Percentiles rank a stretch among this genome's conserved stretches.
Conservation (phyloP, 2,888 invertebrate species). For the Caenorhabditis doughertyi region DNA sequence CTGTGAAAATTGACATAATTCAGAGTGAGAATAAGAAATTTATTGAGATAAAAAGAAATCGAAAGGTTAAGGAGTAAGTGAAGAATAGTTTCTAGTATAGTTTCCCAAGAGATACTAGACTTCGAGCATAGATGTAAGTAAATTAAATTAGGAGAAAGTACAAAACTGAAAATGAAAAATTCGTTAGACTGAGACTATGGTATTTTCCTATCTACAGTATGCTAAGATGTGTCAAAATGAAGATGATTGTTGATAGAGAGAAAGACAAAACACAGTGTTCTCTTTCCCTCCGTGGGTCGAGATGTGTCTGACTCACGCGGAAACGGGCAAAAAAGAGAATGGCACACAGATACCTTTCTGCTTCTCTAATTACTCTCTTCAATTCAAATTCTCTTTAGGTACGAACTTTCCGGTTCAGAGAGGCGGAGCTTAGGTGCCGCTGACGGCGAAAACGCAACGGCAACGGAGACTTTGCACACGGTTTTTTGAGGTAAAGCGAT, state of each 20-base stretch:
- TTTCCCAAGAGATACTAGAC: no score
- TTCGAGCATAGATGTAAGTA: background rate
- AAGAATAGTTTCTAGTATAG: background rate
- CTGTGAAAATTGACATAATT: no score
- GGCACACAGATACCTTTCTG: constrained; percentile 44
- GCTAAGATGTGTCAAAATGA: constrained; percentile 33
- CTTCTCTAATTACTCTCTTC: constrained; percentile 20
- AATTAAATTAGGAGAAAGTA: background rate
- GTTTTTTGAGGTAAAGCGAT: constrained; percentile 29
- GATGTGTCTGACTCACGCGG: constrained; percentile 30
- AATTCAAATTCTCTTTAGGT: constrained; percentile 12
- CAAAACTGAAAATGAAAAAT: constrained; percentile 15
- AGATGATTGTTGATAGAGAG: background rate
- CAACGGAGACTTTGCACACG: constrained; percentile 37
- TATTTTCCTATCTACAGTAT: constrained; percentile 23
- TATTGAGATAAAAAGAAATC: no score
- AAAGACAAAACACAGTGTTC: constrained; percentile 36
- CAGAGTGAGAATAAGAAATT: no score
- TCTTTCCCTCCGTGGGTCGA: constrained; percentile 6
- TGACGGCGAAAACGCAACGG: constrained; percentile 4
- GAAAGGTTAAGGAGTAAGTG: background rate
- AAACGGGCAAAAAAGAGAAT: constrained; percentile 35
- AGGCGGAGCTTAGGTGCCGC: constrained; percentile 36
- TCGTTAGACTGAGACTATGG: background rate
- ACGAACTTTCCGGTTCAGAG: constrained; percentile 56